Base-by-base conservation (phyloP, 2,888 invertebrate genomes). In the Torymus aiolomorphi region DNA sequence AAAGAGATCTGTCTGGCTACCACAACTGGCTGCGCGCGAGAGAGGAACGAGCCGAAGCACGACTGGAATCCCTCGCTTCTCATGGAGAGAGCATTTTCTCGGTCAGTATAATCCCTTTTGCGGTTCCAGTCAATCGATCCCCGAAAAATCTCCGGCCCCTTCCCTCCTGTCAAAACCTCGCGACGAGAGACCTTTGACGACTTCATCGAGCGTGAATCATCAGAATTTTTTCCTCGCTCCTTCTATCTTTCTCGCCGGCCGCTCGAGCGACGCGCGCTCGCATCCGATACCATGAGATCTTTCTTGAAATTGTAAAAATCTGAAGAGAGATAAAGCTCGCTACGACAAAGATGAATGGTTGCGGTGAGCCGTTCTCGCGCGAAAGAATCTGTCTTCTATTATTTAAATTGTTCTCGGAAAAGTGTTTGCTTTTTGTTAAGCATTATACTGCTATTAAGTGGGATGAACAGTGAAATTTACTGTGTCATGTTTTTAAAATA, bases 1-100 rank as follows among this genome's bases (percentile, higher is more conserved):
- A 81, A 81, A 76, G 81, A 83, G 82, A 83, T 80, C 80, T 76
- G 76, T 82, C 76, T 66, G 57, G 80, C 82, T 83, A 82, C 82
- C 76, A 82, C 49, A 77, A 70, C n/a, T 57, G 18, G 54, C 14
- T 31, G 57, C n/a, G 20, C 20, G 20, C 56, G 14, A 20, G 20
- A 20, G 20, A 2, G 20, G 20, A 20, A 20, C 20, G 20, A 20
- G 20, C 20, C 20, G 20, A 20, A 2, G 20, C 20, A 20, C 20
- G 20, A 20, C 20, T 20, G 20, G 20, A 20, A 20, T 20, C 20
- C 20, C 20, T 20, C 20, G 20, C 20, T 20, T 20, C 20, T 20
- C 20, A 2, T 20, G 1, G 20, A 20, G 20, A 20, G 4, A 65
- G 20, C 65, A 61, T 79, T 67, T 80, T 76, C 57, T 77, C 80